Base-by-base conservation (phyloP, 2,113 vertebrate genomes). In the Heloderma charlesbogerti region DNA sequence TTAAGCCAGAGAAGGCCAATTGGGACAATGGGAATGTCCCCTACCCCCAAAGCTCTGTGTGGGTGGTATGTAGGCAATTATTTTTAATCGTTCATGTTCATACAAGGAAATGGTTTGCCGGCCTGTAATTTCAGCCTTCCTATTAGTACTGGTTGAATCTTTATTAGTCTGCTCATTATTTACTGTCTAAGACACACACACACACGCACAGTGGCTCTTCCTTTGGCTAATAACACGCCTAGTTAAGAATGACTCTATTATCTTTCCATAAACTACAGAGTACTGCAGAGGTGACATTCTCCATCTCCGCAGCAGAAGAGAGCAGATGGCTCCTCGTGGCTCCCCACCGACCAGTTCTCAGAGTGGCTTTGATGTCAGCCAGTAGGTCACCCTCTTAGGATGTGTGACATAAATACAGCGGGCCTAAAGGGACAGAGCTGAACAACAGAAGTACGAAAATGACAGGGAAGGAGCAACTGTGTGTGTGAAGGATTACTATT, bases 191-290 rank as follows among this genome's bases (percentile, higher is more conserved):
- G 90, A 89, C 1, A 37, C 31, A 45, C 16, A 78, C 18, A 67
- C 29, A 48, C 3, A 51, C 31, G 54, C 22, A 71, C 12, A 81
- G n/a, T 89, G 63, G 0, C 34, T 86, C 45, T 91, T 90, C 92
- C 83, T 48, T 72, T 88, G 60, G 45, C 88, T 93, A 94, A 94
- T 80, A 95, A 90, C 1, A 1, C 0, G 3, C 10, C 93, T 6
- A 34, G 34, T 78, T 94, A 94, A 94, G 90, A 96, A 94, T 84
- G 93, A 78, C 91, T 80, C 48, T 48, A 84, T 74, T 89, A 84
- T 84, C 80, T 13, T 84, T 86, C 84, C 89, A 67, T 92, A 94
- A 95, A 63, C 72, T 77, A 86, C 66, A 54, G 60, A 67, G 81
- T 34, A 40, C 20, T 3, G 0, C 84, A 94, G 84, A 93, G 84